Evolutionary conservation across 1,140 invertebrate species (phyloP).

Genomic region (Philaenus spumarius): DNA sequence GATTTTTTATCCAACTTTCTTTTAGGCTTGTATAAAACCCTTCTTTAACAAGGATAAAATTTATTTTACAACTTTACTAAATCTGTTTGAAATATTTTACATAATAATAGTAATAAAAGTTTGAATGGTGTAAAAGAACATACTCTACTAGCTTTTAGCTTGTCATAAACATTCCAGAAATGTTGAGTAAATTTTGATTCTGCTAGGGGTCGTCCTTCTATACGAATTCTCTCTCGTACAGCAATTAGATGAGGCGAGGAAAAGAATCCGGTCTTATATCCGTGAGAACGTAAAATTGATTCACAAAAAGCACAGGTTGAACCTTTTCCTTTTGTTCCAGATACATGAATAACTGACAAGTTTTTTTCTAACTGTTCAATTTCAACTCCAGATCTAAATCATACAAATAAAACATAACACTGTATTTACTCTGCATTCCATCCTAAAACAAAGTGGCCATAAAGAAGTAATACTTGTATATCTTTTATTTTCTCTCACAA

Average conservation of each 20-base stretch:
- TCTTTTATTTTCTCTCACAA: no score
- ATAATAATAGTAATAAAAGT: conserved; percentile 9
- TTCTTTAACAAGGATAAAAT: no score
- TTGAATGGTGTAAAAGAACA: background rate
- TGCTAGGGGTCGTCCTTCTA: conserved; percentile 74
- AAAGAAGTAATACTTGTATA: no score
- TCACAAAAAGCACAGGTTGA: conserved; percentile 93
- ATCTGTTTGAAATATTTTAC: no score
- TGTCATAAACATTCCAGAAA: conserved; percentile 78
- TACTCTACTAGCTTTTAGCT: conserved; percentile 44
- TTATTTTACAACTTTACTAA: no score
- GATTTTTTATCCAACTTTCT: no score
- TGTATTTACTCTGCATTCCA: no score
- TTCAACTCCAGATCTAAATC: conserved; percentile 53
- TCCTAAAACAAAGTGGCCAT: no score
- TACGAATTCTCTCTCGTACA: conserved; percentile 86
- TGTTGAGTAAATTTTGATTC: conserved; percentile 66
- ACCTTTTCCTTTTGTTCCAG: conserved; percentile 94
- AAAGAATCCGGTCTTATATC: conserved; percentile 89
- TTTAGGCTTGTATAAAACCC: no score
- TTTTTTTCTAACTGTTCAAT: conserved; percentile 51
- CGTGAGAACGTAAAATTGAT: conserved; percentile 76
- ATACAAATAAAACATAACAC: no score
- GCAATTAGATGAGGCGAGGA: conserved; percentile 92
- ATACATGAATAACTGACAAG: conserved; percentile 84